phyloP scores from a whole-genome alignment of 2,797 vertebrate species.

The Chelon labrosus region DNA sequence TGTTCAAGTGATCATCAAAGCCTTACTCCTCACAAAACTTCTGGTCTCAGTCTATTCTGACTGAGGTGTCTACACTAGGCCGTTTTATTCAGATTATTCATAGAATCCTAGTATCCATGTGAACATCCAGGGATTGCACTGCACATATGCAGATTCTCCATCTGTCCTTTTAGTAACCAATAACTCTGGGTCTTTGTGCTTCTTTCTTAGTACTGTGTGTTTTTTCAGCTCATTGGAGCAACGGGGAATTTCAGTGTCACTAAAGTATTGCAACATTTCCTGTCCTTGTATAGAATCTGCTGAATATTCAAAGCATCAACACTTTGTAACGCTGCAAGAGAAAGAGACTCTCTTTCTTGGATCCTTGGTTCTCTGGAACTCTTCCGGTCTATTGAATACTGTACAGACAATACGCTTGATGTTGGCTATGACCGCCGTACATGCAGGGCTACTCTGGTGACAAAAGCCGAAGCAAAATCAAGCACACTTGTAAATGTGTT shows the following conservation, averaged over 20 bases:
- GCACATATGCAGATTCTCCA: neutral
- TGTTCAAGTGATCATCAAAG: no score
- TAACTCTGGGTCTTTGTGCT: no score
- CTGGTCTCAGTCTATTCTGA: no score
- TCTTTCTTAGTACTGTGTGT: conserved; percentile 1
- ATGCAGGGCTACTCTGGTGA: neutral
- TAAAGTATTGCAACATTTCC: neutral
- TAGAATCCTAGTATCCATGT: no score
- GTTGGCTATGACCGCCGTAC: neutral
- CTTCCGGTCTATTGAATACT: neutral
- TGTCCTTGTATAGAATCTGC: conserved; percentile 2
- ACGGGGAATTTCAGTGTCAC: conserved; percentile 18
- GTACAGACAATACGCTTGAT: neutral
- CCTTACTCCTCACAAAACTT: no score
- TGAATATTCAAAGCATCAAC: conserved; percentile 1
- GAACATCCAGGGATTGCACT: neutral
- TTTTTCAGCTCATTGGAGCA: conserved; percentile 10
- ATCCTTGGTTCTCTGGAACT: neutral
- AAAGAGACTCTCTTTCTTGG: neutral
- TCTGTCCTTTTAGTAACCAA: conserved; percentile 5
- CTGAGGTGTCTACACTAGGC: no score
- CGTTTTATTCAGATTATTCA: no score
- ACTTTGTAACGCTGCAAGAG: neutral
- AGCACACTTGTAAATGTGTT: conserved; percentile 10
- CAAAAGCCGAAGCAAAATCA: neutral